Percentiles rank a stretch among this genome's conserved stretches.
Conservation (phyloP, 2,888 invertebrate species). For the Eustalomyia histrio region DNA sequence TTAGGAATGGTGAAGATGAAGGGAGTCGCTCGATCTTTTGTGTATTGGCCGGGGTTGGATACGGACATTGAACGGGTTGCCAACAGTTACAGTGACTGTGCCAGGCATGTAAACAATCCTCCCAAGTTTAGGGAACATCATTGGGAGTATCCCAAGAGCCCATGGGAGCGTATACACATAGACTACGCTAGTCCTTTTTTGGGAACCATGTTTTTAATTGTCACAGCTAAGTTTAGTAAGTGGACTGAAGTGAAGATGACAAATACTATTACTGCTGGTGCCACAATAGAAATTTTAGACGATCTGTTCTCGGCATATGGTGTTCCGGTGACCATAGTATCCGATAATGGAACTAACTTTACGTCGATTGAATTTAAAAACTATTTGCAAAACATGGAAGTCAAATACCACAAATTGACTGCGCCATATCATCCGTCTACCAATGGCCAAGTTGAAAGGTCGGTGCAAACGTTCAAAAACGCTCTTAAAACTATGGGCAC, state of each 20-base stretch:
- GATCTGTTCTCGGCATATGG: conserved; percentile 31
- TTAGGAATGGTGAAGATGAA: too few relatives aligned
- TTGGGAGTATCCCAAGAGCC: too few relatives aligned
- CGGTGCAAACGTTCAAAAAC: conserved; percentile 21
- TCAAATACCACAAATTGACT: conserved; percentile 24
- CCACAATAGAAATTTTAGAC: conserved; percentile 16
- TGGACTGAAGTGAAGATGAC: conserved; percentile 35
- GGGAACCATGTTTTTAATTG: conserved; percentile 9
- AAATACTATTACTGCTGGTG: neutral
- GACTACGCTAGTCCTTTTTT: conserved; percentile 30
- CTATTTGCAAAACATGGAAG: conserved; percentile 3
- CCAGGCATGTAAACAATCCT: conserved; percentile 1
- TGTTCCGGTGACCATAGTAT: conserved; percentile 2
- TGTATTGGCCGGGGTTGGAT: too few relatives aligned
- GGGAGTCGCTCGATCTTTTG: too few relatives aligned
- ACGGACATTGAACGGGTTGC: conserved; percentile 25
- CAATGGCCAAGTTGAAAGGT: conserved; percentile 28
- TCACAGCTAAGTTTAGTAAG: conserved; percentile 10
- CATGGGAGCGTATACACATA: conserved; percentile 40
- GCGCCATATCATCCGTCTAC: conserved; percentile 2
- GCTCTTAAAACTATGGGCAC: neutral
- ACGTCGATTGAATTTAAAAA: conserved; percentile 19
- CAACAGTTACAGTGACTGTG: conserved; percentile 19
- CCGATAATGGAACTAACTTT: conserved; percentile 34
- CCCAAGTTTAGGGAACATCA: conserved; percentile 26